Evolutionary conservation across 2,888 invertebrate genomes (phyloP).

Genomic region (Standfussiana lucernea): DNA sequence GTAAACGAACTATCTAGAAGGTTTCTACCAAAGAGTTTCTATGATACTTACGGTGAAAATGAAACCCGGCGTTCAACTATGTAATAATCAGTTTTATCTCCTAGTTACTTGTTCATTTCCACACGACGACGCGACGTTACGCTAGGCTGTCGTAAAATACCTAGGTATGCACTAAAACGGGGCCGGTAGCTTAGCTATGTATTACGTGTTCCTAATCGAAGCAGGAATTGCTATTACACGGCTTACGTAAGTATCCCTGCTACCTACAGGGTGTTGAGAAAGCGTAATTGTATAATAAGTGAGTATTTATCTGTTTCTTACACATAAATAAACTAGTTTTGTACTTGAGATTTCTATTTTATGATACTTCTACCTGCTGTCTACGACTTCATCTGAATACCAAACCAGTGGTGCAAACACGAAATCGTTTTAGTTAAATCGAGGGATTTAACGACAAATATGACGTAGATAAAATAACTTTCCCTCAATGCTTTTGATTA

Average conservation of each 20-base stretch:
- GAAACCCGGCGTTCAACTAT: neutral
- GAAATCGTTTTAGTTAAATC: neutral
- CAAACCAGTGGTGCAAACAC: neutral
- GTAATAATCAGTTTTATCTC: slow-evolving; percentile 33
- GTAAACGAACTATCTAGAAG: neutral
- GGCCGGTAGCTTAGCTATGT: slow-evolving; percentile 46
- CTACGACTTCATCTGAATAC: neutral
- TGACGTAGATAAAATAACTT: neutral
- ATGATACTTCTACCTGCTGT: slow-evolving; percentile 14
- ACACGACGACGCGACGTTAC: slow-evolving; percentile 61
- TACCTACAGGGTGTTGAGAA: slow-evolving; percentile 66
- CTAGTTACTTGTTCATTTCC: slow-evolving; percentile 42
- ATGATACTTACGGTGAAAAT: neutral
- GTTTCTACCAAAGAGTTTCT: neutral
- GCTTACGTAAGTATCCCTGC: slow-evolving; percentile 68
- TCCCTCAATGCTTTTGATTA: neutral
- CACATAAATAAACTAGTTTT: slow-evolving; percentile 32
- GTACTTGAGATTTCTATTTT: slow-evolving; percentile 13
- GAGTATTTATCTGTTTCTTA: slow-evolving; percentile 35
- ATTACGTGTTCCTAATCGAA: slow-evolving; percentile 67
- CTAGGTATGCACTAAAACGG: slow-evolving; percentile 32
- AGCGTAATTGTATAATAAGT: slow-evolving; percentile 63
- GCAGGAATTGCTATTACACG: slow-evolving; percentile 70
- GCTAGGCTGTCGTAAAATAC: slow-evolving; percentile 53
- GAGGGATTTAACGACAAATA: neutral